phyloP scores from a whole-genome alignment of 2,888 invertebrate genomes.

The Nephrotoma flavescens region DNA sequence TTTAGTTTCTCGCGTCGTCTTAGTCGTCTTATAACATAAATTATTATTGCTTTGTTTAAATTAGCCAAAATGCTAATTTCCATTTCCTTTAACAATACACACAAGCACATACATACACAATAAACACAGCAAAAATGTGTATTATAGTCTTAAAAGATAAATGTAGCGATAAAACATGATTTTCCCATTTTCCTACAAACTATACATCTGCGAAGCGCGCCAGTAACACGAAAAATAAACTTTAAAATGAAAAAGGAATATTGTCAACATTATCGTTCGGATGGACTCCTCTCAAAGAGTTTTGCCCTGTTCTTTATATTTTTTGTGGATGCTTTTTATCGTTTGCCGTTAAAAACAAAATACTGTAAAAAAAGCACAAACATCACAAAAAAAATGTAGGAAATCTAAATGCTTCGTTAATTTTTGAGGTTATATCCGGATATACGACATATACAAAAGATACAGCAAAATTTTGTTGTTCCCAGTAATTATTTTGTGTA shows the following conservation, averaged over 20 bases:
- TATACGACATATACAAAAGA: neutral
- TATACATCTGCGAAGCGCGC: neutral
- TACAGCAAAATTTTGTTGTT: neutral
- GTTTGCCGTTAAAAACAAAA: neutral
- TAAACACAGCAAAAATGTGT: neutral
- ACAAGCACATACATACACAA: too few species aligned
- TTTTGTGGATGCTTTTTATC: neutral
- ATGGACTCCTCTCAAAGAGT: neutral
- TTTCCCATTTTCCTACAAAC: neutral
- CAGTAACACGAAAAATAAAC: neutral
- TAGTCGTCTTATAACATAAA: neutral
- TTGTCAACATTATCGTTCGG: neutral
- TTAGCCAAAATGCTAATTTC: neutral
- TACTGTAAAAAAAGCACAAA: neutral
- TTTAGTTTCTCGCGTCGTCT: neutral
- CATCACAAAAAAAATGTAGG: neutral
- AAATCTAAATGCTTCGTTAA: neutral
- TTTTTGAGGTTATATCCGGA: conserved; percentile 1
- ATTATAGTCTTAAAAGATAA: neutral
- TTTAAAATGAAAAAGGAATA: neutral
- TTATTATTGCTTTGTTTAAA: neutral
- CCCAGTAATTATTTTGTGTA: neutral
- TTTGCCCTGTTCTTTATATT: neutral
- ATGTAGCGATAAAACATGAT: conserved; percentile 3
- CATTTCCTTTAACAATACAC: neutral